Evolutionary conservation across 2,888 invertebrate species (phyloP), one percentile per base, ranked within the genome.

Genomic region (Cataglyphis albicans): DNA sequence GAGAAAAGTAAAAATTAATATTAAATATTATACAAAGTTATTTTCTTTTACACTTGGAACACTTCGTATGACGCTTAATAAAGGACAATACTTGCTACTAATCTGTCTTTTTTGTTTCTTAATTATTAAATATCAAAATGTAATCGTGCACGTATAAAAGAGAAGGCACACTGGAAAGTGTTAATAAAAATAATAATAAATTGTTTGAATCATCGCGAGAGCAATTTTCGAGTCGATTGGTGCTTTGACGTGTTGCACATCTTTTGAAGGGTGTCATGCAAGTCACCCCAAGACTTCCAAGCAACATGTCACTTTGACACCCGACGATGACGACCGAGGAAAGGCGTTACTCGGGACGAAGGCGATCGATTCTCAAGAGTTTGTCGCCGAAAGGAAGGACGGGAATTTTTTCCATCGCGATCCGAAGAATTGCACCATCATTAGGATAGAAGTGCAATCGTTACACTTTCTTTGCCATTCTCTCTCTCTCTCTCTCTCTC

Each of bases 391-490:
- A 76, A 72, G 74, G 59, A 80, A 57, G 65, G 75, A 73, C 57
- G 57, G 32, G 65, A 75, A 80, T 21, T 80, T 63, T 75, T 87
- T 57, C 25, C 64, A 68, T 44, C 35, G 44, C 74, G 52, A 75
- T 67, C 64, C 74, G 75, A 72, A 83, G 81, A 86, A 78, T 81
- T 83, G 87, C 41, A 83, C 87, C 90, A 90, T 90, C 90, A 84
- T 90, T 89, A 90, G 72, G 75, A 52, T 65, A n/a, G 52, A 67
- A 86, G 82, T 81, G 44, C 82, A 86, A 90, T 88, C 88, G 88
- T 90, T 91, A 89, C 88, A 88, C 78, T 90, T 88, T 90, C 89
- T 86, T 85, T 83, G 86, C 83, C 80, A 78, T 75, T 12, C 4
- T n/a, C 12, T 63, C 44, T 57, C 57, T 7, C n/a, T n/a, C 15